Base-by-base conservation (phyloP, 2,797 vertebrate species). In the Eleutherodactylus coqui region DNA sequence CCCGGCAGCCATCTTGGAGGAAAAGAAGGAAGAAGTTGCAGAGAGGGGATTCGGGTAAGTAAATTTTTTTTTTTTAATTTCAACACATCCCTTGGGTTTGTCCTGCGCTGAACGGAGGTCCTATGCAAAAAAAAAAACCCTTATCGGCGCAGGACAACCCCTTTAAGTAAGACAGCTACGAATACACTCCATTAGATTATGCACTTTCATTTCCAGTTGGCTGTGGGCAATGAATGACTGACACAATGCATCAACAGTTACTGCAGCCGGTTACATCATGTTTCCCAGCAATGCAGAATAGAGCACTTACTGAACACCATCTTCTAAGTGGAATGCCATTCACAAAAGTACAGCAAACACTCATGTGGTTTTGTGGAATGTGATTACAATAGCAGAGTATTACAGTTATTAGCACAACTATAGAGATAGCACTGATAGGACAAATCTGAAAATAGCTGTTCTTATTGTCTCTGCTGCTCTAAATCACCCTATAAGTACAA, bases 281-380 rank as follows among this genome's bases (percentile, higher is more conserved):
- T 75, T 84, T 81, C 78, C 78, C 78, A 81, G 85, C 70, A 85
- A 6, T 73, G 38, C 19, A 49, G 67, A 73, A 85, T 36, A 85
- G 55, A 69, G 60, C 75, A n/a, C 64, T 78, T 86, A 75, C 53
- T 64, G 64, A 81, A 53, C 21, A 41, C 69, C 9, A 17, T 49
- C 75, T 86, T 69, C 80, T 69, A 5, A 87, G 62, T 80, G 69
- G 82, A 87, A 87, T 84, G 86, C 41, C 32, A 87, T 83, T 70
- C 73, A 70, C 29, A 45, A 45, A 10, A 70, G 80, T 55, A 77
- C 75, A 79, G 80, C 75, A 87, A 83, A 87, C 75, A 87, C 72
- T 83, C 38, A 75, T 87, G 82, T 69, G 86, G 86, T 79, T 84
- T 47, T 75, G 53, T 67, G 82, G 86, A 84, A 79, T 84, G 86